These are phyloP conservation scores for Aphrophora alni DNA, from an alignment of 2,888 invertebrate genomes.

Conservation along the genomic window DNA sequence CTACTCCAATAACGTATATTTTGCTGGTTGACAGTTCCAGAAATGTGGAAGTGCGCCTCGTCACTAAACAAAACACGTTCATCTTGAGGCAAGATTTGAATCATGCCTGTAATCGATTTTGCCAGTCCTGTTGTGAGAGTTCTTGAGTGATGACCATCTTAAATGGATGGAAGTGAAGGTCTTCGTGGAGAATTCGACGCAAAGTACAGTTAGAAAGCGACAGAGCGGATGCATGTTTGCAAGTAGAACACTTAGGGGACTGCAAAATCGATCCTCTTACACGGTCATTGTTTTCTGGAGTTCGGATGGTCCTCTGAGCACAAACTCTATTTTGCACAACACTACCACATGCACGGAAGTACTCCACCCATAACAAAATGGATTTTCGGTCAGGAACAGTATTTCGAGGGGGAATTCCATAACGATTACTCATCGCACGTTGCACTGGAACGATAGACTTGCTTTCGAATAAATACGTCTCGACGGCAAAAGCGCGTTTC, in stretches of 20 bases:
- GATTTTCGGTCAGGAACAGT: conserved; percentile 1
- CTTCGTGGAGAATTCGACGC: neutral
- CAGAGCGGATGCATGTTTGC: neutral
- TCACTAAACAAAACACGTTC: conserved; percentile 23
- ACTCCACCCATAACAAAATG: conserved; percentile 13
- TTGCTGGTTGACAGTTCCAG: conserved; percentile 10
- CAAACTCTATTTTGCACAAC: conserved; percentile 2
- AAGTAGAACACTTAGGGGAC: neutral
- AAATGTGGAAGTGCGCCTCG: conserved; percentile 24
- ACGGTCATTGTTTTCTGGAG: conserved; percentile 3
- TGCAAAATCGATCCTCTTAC: conserved; percentile 16
- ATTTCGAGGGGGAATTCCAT: conserved; percentile 3
- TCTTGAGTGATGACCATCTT: conserved; percentile 17
- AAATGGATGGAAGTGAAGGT: neutral
- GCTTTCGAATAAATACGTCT: neutral
- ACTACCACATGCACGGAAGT: conserved; percentile 18
- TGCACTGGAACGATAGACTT: conserved; percentile 14
- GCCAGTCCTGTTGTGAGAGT: neutral
- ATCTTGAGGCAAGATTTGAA: conserved; percentile 9
- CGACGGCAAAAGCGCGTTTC: neutral
- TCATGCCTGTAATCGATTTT: neutral
- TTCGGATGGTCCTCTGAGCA: conserved; percentile 16
- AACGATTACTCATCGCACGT: neutral
- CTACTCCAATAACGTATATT: conserved; percentile 14
- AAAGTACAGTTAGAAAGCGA: neutral